Base-by-base conservation (phyloP, 2,888 invertebrate genomes). In the Trichopria drosophilae region DNA sequence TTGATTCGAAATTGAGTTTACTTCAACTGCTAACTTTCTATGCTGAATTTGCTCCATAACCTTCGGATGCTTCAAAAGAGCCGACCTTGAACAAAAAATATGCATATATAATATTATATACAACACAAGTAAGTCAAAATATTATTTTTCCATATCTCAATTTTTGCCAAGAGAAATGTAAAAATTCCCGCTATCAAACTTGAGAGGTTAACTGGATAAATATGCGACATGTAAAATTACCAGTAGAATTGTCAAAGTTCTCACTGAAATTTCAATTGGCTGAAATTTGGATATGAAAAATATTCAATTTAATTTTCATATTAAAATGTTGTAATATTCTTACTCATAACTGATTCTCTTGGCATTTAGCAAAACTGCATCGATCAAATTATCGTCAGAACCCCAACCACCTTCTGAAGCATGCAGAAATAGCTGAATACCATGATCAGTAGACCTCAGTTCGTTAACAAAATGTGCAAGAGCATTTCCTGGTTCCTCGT, bases 401-500 rank as follows among this genome's bases (percentile, higher is more conserved):
- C 77, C 82, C 88, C 88, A 87, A 67, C 87, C 84, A 0, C 90
- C 90, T 75, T 91, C 91, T 0, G 89, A 90, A 0, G 90, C 88
- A 68, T 91, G 90, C 65, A 90, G 89, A 67, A 84, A 90, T n/a
- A n/a, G n/a, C n/a, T n/a, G n/a, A 1, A 88, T 75, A n/a, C n/a
- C n/a, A n/a, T n/a, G n/a, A 16, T 80, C 72, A 13, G 55, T 55
- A 12, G 47, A 51, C 1, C 6, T 7, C 28, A 90, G 66, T 54
- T 82, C 76, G 0, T 83, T 77, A 0, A 81, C 77, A 53, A 85
- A 88, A 13, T 83, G 79, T 28, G 79, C 69, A 0, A 90, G 69
- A 0, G 87, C 83, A 23, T 76, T 75, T 0, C 89, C 88, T 37
- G 76, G 68, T 63, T 90, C 90, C 70, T 91, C 91, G 65, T 87